phyloP scores from a whole-genome alignment of 2,888 invertebrate genomes.

The Capitulum mitella region DNA sequence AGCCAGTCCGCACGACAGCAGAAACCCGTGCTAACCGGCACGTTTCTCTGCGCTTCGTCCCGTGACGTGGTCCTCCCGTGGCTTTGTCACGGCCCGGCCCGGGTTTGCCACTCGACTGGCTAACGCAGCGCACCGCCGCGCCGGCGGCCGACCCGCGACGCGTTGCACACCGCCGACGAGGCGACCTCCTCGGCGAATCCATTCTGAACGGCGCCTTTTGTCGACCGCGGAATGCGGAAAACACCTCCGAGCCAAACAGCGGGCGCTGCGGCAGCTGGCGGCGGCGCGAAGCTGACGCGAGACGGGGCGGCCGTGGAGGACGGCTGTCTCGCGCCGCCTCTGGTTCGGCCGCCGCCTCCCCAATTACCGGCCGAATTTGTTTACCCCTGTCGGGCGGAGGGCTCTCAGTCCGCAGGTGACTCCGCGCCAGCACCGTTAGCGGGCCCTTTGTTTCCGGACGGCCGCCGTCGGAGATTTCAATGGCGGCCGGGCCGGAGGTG shows the following conservation, averaged over 20 bases:
- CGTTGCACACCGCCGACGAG: too few species aligned
- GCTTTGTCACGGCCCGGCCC: too few species aligned
- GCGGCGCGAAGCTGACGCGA: background rate
- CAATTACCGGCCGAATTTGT: background rate
- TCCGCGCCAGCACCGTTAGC: background rate
- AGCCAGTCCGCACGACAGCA: too few species aligned
- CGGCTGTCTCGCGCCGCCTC: background rate
- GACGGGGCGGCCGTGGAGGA: background rate
- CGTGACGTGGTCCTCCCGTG: too few species aligned
- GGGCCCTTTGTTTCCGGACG: background rate
- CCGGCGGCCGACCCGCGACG: too few species aligned
- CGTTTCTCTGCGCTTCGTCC: too few species aligned
- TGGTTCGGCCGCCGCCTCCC: background rate
- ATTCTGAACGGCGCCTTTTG: background rate
- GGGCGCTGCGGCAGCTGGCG: background rate
- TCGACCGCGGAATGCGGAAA: background rate
- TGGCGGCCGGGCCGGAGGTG: too few species aligned
- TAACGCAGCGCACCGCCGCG: too few species aligned
- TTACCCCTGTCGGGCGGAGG: background rate
- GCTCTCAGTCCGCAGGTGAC: background rate
- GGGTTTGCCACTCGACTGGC: too few species aligned
- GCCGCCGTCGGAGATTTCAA: background rate
- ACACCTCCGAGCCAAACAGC: background rate
- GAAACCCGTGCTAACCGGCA: too few species aligned
- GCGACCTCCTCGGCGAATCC: background rate